Conservation (phyloP, 2,113 vertebrate genomes). For the Corapipo altera region DNA sequence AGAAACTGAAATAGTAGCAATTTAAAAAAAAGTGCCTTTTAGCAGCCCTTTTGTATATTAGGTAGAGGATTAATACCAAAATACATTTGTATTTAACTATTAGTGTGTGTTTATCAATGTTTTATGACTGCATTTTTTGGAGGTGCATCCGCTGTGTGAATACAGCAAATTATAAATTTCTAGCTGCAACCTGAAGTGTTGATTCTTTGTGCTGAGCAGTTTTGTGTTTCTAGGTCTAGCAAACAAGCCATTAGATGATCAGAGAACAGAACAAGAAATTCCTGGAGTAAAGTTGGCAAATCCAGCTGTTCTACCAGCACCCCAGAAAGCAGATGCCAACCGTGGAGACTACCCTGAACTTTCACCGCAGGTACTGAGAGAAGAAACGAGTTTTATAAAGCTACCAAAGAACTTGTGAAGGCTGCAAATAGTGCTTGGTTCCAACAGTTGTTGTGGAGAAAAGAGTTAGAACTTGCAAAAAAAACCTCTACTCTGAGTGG, state of each 20-base stretch:
- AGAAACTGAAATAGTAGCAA: background rate
- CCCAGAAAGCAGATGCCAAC: slow-evolving; percentile 47
- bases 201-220: background rate
- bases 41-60: background rate
- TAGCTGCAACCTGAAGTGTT: background rate
- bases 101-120: background rate
- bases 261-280: slow-evolving; percentile 66
- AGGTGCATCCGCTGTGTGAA: background rate
- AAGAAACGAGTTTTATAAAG: background rate
- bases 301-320: slow-evolving; percentile 75
- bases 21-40: background rate
- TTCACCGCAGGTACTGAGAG: slow-evolving; percentile 73
- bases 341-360: slow-evolving; percentile 40
- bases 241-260: slow-evolving; percentile 36
- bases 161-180: background rate
- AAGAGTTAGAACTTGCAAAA: background rate
- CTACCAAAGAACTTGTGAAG: background rate
- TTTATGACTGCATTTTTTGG: background rate
- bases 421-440: background rate
- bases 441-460: background rate
- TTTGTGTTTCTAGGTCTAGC: slow-evolving; percentile 65
- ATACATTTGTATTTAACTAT: background rate
- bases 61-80: background rate
- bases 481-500: background rate
- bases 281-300: slow-evolving; percentile 69